Evolutionary conservation across 2,797 vertebrate species (phyloP), one percentile per base, ranked within the genome.

Genomic region (Oryzias dopingdopingensis): DNA sequence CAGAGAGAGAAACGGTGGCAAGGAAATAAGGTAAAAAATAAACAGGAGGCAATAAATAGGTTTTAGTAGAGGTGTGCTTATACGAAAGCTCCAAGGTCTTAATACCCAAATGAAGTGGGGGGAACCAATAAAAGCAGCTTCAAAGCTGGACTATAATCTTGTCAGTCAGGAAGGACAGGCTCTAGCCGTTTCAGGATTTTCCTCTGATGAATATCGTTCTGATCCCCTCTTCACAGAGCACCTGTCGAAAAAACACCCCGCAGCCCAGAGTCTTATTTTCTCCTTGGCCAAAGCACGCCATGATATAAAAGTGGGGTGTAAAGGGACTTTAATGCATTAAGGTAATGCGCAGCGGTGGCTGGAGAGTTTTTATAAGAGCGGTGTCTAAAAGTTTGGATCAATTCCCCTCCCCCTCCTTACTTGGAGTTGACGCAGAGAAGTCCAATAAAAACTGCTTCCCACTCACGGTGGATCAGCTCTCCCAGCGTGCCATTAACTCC

Each of bases 251-350:
- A 74, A 51, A 74, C 79, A 70, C 67, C 61, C 56, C 42, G 14
- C 56, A 62, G 70, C 52, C 74, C 14, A 26, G n/a, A 73, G 76
- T 68, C 79, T 61, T 80, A 72, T 85, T 81, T 83, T 74, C 70
- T 65, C 81, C 67, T 74, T 64, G 74, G 72, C 72, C 65, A 49
- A 87, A 84, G 82, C 57, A 77, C 40, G 43, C 61, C 66, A 62
- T 67, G 59, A 82, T 84, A 80, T 85, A 83, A 90, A 90, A 86
- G 71, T 45, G 56, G 80, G 74, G 61, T 55, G 52, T 84, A 80
- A 87, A 88, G 79, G 80, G 79, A 76, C 82, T 89, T 87, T 85
- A 90, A 88, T 88, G 86, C 85, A 90, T 87, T 84, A 86, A 81
- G 79, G 74, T 89, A 90, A 90, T 88, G 80, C 49, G n/a, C 24